Percentiles rank a stretch among this genome's conserved stretches.
Evolutionary conservation across 2,797 vertebrate species (phyloP).

Genomic region (Poecilia wingei): DNA sequence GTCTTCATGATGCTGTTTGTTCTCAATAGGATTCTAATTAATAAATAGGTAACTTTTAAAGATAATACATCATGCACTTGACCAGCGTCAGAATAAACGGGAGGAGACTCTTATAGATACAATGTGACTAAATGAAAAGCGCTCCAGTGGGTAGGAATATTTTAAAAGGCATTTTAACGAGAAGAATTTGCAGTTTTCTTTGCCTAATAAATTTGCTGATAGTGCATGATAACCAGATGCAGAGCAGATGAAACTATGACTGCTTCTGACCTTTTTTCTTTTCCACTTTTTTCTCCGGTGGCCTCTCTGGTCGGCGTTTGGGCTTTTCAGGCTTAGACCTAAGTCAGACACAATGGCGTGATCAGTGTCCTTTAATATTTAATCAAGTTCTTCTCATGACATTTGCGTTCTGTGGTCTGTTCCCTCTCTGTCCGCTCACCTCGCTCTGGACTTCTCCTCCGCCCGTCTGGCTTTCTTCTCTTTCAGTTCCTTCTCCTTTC

Average conservation of each 20-base stretch:
- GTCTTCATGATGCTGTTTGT: neutral
- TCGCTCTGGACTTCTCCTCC: slow-evolving; percentile 88
- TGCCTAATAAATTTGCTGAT: neutral
- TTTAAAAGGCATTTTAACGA: neutral
- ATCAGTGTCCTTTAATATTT: slow-evolving; percentile 43
- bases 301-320: slow-evolving; percentile 85
- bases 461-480: slow-evolving; percentile 80
- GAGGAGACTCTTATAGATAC: neutral
- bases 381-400: slow-evolving; percentile 39
- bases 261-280: slow-evolving; percentile 90
- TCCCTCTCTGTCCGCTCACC: slow-evolving; percentile 73
- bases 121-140: neutral
- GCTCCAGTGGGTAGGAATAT: neutral
- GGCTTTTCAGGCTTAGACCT: slow-evolving; percentile 89
- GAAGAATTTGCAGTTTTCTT: neutral
- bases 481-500: slow-evolving; percentile 86
- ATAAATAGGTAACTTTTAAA: neutral
- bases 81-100: neutral
- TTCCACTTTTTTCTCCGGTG: slow-evolving; percentile 86
- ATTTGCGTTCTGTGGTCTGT: slow-evolving; percentile 7
- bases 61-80: neutral
- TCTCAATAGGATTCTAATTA: neutral
- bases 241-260: neutral
- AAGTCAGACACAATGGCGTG: slow-evolving; percentile 20
- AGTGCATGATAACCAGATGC: neutral